Evolutionary conservation across 2,888 invertebrate species (phyloP).

Genomic region (Hirudinaria manillensis): DNA sequence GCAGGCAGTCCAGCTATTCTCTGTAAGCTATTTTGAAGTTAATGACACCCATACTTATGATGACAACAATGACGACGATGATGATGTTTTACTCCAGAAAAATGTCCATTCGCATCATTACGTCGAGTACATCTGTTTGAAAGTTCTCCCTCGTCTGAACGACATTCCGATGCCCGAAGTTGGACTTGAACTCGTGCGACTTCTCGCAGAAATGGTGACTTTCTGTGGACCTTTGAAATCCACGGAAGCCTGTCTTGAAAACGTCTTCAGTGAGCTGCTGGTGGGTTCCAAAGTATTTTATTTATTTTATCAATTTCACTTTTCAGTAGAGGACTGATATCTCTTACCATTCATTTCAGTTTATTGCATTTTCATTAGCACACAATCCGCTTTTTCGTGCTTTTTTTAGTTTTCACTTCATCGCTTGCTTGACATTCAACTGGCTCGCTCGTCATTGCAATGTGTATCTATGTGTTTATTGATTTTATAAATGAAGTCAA

Average conservation of each 20-base stretch:
- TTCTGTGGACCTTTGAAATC: constrained; percentile 72
- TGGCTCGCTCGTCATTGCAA: no score
- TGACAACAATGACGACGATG: neutral
- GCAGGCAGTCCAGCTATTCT: constrained; percentile 79
- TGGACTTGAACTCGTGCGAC: constrained; percentile 73
- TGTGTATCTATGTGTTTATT: no score
- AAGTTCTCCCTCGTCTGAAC: constrained; percentile 67
- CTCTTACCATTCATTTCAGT: no score
- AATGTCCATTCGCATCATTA: constrained; percentile 80
- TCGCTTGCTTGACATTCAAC: no score
- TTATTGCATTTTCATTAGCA: no score
- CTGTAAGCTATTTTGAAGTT: constrained; percentile 62
- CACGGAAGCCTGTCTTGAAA: constrained; percentile 67
- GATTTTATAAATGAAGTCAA: no score
- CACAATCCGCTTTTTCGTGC: no score
- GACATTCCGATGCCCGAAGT: constrained; percentile 36
- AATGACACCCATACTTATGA: no score
- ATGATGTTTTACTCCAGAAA: constrained; percentile 60
- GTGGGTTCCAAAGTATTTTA: constrained; percentile 57
- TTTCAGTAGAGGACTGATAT: no score
- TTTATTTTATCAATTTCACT: neutral
- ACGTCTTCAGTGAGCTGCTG: constrained; percentile 71
- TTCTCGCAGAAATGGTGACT: constrained; percentile 77
- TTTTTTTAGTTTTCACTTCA: no score
- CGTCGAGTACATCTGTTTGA: constrained; percentile 74